phyloP scores from a whole-genome alignment of 1,140 invertebrate genomes.

The Solen grandis region DNA sequence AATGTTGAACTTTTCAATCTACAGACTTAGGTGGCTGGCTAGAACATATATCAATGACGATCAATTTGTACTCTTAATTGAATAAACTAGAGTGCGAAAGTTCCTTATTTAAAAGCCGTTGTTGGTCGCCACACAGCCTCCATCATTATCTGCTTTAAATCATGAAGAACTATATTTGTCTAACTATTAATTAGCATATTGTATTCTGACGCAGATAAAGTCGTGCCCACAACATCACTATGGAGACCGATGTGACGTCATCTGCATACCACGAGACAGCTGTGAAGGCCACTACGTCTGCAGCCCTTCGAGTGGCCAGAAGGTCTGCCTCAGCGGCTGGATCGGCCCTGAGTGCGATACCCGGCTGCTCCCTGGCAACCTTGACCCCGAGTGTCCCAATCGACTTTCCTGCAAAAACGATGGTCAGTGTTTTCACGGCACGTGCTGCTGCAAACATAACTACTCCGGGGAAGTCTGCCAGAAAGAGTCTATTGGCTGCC shows the following conservation, averaged over 20 bases:
- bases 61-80: too few species aligned
- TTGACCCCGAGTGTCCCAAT: constrained; percentile 14
- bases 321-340: constrained; percentile 36
- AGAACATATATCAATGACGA: too few species aligned
- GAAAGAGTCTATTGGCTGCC: constrained; percentile 32
- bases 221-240: constrained; percentile 2
- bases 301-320: not conserved
- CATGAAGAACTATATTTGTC: too few species aligned
- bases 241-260: not conserved
- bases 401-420: constrained; percentile 23
- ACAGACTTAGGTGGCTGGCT: too few species aligned
- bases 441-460: constrained; percentile 31
- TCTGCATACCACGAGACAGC: constrained; percentile 1
- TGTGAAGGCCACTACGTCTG: constrained; percentile 32
- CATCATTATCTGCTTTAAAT: too few species aligned
- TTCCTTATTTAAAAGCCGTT: too few species aligned
- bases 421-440: constrained; percentile 16
- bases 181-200: too few species aligned
- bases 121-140: too few species aligned
- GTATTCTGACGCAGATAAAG: constrained; percentile 1
- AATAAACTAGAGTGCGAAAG: too few species aligned
- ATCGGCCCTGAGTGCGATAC: constrained; percentile 14
- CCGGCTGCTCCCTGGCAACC: not conserved
- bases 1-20: too few species aligned
- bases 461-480: constrained; percentile 26